These are phyloP conservation scores for Mya arenaria DNA, from an alignment of 1,140 invertebrate species.

Conservation along the genomic window DNA sequence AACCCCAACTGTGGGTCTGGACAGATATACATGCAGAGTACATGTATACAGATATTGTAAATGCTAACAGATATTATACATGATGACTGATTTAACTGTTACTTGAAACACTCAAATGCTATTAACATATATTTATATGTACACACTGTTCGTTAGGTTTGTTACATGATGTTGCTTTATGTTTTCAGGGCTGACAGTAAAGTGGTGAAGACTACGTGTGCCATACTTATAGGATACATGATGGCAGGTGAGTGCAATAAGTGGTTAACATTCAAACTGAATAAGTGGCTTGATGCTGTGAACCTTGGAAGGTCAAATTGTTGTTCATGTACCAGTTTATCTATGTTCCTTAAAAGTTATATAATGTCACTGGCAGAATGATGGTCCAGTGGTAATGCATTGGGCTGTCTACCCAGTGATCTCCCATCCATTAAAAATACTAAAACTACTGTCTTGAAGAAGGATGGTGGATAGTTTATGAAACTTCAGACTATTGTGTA, in stretches of 20 bases:
- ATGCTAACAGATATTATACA: too few relatives aligned
- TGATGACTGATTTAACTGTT: too few relatives aligned
- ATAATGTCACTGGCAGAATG: not conserved
- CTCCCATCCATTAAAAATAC: not conserved
- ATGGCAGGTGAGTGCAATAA: slow-evolving; percentile 64
- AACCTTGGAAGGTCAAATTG: not conserved
- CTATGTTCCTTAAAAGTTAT: not conserved
- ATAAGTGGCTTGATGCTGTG: not conserved
- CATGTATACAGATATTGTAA: too few relatives aligned
- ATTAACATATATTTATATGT: too few relatives aligned
- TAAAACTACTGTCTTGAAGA: too few relatives aligned
- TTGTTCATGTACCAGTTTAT: not conserved
- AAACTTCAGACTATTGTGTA: too few relatives aligned
- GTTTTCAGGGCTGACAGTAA: slow-evolving; percentile 70
- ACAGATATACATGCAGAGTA: too few relatives aligned
- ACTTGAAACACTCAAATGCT: too few relatives aligned
- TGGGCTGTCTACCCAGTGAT: not conserved
- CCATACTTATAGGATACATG: slow-evolving; percentile 76
- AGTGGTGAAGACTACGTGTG: slow-evolving; percentile 73
- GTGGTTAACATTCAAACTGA: not conserved
- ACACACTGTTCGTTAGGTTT: too few relatives aligned
- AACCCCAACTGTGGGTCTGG: too few relatives aligned
- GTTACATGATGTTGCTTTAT: too few relatives aligned
- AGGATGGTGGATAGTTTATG: too few relatives aligned
- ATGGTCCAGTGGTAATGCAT: not conserved